A percentile compares a stretch with the other conserved stretches of the same genome.
Evolutionary conservation across 1,140 invertebrate species (phyloP).

Genomic region (Campoletis sonorensis): DNA sequence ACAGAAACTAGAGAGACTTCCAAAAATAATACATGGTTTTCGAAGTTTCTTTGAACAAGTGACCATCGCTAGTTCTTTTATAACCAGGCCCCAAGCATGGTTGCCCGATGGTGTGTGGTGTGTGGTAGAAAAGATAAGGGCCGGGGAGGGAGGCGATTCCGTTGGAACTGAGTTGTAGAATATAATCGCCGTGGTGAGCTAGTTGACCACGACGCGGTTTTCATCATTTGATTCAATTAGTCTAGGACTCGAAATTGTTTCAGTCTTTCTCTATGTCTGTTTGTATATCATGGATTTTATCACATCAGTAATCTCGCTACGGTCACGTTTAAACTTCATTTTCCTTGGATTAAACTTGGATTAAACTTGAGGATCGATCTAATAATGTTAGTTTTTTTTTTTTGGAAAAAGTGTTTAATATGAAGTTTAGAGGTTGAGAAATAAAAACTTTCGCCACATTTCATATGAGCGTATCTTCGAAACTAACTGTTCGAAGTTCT

Average conservation of each 20-base stretch:
- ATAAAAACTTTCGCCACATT: too few relatives aligned
- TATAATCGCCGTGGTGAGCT: conserved; percentile 64
- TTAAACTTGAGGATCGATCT: too few relatives aligned
- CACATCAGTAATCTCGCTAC: too few relatives aligned
- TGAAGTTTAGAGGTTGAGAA: too few relatives aligned
- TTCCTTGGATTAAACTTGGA: too few relatives aligned
- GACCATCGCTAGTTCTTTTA: conserved; percentile 61
- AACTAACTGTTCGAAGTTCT: too few relatives aligned
- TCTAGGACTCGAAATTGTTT: conserved; percentile 58
- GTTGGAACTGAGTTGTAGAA: conserved; percentile 58
- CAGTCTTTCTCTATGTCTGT: conserved; percentile 35
- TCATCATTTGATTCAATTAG: conserved; percentile 73
- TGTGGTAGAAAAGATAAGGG: conserved; percentile 15
- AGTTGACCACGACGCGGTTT: conserved; percentile 71
- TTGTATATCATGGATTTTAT: too few relatives aligned
- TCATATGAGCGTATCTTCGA: too few relatives aligned
- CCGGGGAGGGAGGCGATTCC: not conserved
- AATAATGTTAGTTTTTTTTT: too few relatives aligned
- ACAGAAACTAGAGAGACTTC: not conserved
- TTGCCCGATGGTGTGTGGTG: conserved; percentile 4
- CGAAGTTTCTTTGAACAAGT: conserved; percentile 53
- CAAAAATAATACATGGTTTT: not conserved
- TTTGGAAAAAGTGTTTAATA: too few relatives aligned
- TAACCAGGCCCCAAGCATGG: conserved; percentile 56
- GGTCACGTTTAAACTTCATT: too few relatives aligned